Base-by-base conservation (phyloP, 2,888 invertebrate species). In the Chloroclystis v-ata region DNA sequence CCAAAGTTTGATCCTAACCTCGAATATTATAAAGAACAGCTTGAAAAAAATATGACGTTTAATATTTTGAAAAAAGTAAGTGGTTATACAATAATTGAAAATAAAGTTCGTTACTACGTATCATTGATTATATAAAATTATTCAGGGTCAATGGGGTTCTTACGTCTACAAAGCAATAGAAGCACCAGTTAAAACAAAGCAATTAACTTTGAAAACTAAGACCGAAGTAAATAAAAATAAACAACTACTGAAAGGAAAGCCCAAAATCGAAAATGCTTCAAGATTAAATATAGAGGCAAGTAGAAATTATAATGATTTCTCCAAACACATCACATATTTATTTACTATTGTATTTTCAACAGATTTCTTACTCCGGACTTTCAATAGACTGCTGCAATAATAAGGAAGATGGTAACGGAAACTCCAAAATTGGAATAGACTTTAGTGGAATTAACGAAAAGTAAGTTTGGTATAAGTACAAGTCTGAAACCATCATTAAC, bases 41-140 rank as follows among this genome's bases (percentile, higher is more conserved):
- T 92, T 0, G 61, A 81, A 7, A 90, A 91, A 48, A 91, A 93
- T 65, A 72, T 96, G 42, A 86, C 90, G 1, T 75, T 93, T 47
- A 95, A 95, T 68, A 88, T 95, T 28, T 77, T 75, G 7, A 69
- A 51, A 50, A 72, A 75, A 64, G 78, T 77, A 32, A 11, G 1
- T 3, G 30, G 4, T 28, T 11, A 7, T 6, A 2, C 9, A 5
- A 29, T 11, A 11, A 29, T 1, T 29, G 11, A 29, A 2, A 29
- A 11, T n/a, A n/a, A n/a, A n/a, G n/a, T n/a, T n/a, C n/a, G n/a
- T n/a, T n/a, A n/a, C n/a, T n/a, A n/a, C n/a, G n/a, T n/a, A n/a
- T n/a, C n/a, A n/a, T n/a, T n/a, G n/a, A n/a, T n/a, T n/a, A n/a
- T n/a, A n/a, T n/a, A n/a, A n/a, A n/a, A 4, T 20, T 20, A 4